Evolutionary conservation across 2,797 vertebrate genomes (phyloP), one percentile per base, ranked within the genome.

Genomic region (Staurois parvus): DNA sequence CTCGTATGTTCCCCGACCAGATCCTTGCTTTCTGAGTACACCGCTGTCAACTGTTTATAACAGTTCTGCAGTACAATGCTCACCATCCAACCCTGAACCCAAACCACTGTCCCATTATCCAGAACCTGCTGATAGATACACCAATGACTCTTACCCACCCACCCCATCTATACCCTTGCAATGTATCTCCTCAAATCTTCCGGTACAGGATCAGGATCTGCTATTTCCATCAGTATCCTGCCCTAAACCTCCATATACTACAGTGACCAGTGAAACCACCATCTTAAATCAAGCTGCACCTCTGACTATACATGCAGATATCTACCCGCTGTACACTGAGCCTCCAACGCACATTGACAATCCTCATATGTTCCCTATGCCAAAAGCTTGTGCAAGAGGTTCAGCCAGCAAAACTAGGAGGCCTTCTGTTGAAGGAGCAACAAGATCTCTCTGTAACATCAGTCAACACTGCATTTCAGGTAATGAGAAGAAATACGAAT

Each of bases 61-160:
- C 73, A 0, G 79, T 68, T 0, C 85, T 3, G 26, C 91, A 2
- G 24, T 88, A 28, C 42, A 89, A 68, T 40, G 91, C 0, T 70
- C 90, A 2, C 15, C 89, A 56, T 59, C 87, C 0, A 0, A 79
- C 0, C 68, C 77, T 66, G 95, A 88, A 84, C 92, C 91, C 88
- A 95, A 95, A 91, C 89, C 89, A 84, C 88, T 88, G 34, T 90
- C 92, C 81, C 95, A 94, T 12, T 96, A 94, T 0, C 69, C 90
- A 3, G 37, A 88, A 48, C 89, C 91, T 0, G 11, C 88, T 76
- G 95, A 95, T 78, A 95, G 92, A 84, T 92, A 91, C 79, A 81
- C 56, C 24, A 45, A 40, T 56, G 84, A 66, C 37, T 76, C 85
- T 40, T 77, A 87, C 68, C 6, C 7, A 70, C 66, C 75, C 83